Percentiles rank a stretch among this genome's conserved stretches.
Conservation (phyloP, 1,140 invertebrate species). For the Drosophila neocordata region DNA sequence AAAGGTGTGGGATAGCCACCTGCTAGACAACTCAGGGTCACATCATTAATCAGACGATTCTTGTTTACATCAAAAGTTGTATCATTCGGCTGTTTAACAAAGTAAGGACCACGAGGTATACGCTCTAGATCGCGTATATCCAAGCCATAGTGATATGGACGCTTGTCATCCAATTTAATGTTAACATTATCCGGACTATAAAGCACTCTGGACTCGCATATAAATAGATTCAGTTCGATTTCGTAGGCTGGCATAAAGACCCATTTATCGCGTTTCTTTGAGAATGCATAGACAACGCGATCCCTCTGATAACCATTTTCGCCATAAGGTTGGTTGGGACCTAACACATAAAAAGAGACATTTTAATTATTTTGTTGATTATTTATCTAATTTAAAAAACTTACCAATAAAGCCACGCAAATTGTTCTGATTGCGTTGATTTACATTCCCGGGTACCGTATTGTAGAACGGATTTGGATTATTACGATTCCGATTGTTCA, state of each 20-base stretch:
- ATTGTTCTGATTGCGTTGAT: slow-evolving; percentile 76
- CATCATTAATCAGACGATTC: slow-evolving; percentile 87
- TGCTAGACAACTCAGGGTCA: slow-evolving; percentile 92
- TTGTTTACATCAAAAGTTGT: slow-evolving; percentile 93
- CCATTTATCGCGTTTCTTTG: slow-evolving; percentile 89
- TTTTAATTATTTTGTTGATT: background rate
- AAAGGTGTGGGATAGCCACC: slow-evolving; percentile 94
- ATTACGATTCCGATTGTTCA: slow-evolving; percentile 66
- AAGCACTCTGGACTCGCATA: slow-evolving; percentile 92
- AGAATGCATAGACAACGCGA: slow-evolving; percentile 88
- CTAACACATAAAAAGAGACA: slow-evolving; percentile 14
- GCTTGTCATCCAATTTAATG: slow-evolving; percentile 86
- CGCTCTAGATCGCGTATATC: slow-evolving; percentile 89
- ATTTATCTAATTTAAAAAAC: background rate
- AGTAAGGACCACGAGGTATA: slow-evolving; percentile 93
- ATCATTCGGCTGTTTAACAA: slow-evolving; percentile 92
- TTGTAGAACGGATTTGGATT: slow-evolving; percentile 83
- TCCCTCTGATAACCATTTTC: slow-evolving; percentile 79
- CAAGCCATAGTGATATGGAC: slow-evolving; percentile 93
- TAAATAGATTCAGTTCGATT: slow-evolving; percentile 90
- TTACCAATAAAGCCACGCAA: slow-evolving; percentile 70
- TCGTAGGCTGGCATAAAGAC: slow-evolving; percentile 92
- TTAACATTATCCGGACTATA: slow-evolving; percentile 86
- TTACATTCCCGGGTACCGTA: slow-evolving; percentile 74
- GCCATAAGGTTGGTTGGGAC: slow-evolving; percentile 65